Evolutionary conservation across 2,888 invertebrate species (phyloP).

Genomic region (Gortyna flavago): DNA sequence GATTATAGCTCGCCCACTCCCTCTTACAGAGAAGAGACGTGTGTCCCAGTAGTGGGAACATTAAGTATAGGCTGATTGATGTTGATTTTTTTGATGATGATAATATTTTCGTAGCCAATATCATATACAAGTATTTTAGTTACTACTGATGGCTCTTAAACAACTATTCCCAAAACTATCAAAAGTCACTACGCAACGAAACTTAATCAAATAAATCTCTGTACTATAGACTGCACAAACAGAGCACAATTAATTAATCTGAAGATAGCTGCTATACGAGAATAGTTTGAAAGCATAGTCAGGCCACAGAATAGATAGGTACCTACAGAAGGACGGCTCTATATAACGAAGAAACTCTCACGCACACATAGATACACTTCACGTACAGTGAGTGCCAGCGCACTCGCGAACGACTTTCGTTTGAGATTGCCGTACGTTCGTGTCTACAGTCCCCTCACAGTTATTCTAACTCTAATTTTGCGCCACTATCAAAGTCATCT

Average conservation of each 20-base stretch:
- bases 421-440: not conserved
- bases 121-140: not conserved
- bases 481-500: not conserved
- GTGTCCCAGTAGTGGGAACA: not conserved
- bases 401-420: not conserved
- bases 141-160: not conserved
- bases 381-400: not conserved
- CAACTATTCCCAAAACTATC: not conserved
- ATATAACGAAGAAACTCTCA: not conserved
- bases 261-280: slow-evolving; percentile 11
- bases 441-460: not conserved
- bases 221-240: slow-evolving; percentile 8
- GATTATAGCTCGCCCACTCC: too few species aligned
- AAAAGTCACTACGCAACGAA: not conserved
- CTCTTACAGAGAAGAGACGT: too few species aligned
- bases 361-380: not conserved
- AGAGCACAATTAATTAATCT: slow-evolving; percentile 40
- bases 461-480: not conserved
- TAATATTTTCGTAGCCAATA: not conserved
- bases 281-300: slow-evolving; percentile 16
- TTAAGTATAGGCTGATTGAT: not conserved
- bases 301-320: not conserved
- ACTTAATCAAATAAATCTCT: slow-evolving; percentile 21
- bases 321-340: not conserved
- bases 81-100: too few species aligned